These are phyloP conservation scores for Gerris lacustris DNA, from an alignment of 2,888 invertebrate species.

Conservation along the genomic window DNA sequence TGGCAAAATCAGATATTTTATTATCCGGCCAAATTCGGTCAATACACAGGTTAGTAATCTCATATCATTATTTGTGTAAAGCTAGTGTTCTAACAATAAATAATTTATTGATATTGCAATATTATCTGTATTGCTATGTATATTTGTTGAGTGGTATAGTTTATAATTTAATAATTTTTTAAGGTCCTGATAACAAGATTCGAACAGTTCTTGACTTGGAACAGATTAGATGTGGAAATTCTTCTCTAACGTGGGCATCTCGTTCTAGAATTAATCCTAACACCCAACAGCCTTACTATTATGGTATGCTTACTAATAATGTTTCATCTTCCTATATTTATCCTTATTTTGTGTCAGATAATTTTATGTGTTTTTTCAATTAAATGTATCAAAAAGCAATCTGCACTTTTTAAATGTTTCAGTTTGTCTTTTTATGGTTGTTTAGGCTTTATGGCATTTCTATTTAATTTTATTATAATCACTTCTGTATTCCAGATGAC, in stretches of 20 bases:
- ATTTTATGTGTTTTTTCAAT: no score
- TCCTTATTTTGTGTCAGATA: no score
- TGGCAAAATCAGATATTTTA: constrained; percentile 45
- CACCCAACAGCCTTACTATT: constrained; percentile 36
- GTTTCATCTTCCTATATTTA: no score
- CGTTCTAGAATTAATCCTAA: constrained; percentile 36
- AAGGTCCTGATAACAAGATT: constrained; percentile 34
- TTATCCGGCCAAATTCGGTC: constrained; percentile 39
- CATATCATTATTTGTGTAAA: background rate
- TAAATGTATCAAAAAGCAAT: no score
- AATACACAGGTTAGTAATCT: constrained; percentile 37
- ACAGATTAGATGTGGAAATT: constrained; percentile 32
- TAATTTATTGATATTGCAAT: constrained; percentile 4
- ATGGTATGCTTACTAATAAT: constrained; percentile 27
- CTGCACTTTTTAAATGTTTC: no score
- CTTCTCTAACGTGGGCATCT: constrained; percentile 37
- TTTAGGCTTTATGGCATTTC: no score
- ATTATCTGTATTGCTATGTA: no score
- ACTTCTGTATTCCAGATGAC: constrained; percentile 33
- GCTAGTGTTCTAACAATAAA: background rate
- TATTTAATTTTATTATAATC: no score
- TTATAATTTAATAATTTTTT: background rate
- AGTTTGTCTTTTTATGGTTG: no score
- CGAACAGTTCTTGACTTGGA: constrained; percentile 34
- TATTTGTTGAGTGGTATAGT: no score